Base-by-base conservation (phyloP, 2,797 vertebrate species). In the Varecia variegata region DNA sequence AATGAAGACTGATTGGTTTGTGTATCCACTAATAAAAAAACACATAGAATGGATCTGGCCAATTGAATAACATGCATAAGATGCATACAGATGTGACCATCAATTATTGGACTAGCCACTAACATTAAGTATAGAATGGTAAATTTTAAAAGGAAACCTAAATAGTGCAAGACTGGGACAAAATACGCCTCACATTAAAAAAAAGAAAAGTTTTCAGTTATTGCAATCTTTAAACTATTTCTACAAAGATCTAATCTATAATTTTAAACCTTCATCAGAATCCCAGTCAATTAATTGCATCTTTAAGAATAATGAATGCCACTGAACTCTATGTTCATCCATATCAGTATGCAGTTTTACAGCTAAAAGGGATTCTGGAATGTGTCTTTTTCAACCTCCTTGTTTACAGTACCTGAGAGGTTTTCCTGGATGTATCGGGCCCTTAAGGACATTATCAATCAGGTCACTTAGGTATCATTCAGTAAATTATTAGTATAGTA, bases 381-480 rank as follows among this genome's bases (percentile, higher is more conserved):
- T 83, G 18, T 87, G 11, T 76, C 43, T 70, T 92, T 88, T 85
- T 54, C 90, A 94, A 89, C 45, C 60, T 96, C 86, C 83, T 94
- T 89, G 45, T 90, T 95, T 87, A 96, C 1, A 87, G 71, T 82
- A 97, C 94, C 91, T 96, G 91, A 96, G 93, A 95, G 76, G 91
- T 95, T 96, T 91, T 95, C 88, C 94, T 96, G 86, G 90, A 89
- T 97, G 74, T 92, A 95, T 27, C 45, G 68, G 85, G 82, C 62
- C 88, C 82, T 97, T 95, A 88, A 95, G 67, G 43, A 96, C 89
- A 93, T 81, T 94, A 88, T 90, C 88, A 86, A 76, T 95, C 95
- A 96, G 80, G 89, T 96, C 90, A 97, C 88, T 97, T 71, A 92
- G 83, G 89, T 89, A 97, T 52, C 76, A 93, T 70, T 95, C 82